phyloP scores from a whole-genome alignment of 2,113 vertebrate species.

The Dolichotis patagonum region DNA sequence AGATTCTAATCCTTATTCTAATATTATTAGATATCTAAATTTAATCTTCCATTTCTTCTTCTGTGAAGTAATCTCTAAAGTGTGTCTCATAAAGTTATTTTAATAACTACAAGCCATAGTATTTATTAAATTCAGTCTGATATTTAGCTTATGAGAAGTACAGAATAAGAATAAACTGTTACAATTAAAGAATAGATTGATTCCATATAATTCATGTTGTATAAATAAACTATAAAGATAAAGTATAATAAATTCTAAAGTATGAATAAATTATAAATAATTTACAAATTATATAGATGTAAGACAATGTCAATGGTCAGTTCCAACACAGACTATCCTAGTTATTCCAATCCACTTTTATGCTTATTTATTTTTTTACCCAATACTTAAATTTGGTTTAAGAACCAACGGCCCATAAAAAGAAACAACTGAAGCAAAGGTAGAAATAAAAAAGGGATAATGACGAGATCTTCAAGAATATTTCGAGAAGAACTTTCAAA shows the following conservation, averaged over 20 bases:
- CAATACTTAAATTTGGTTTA: background rate
- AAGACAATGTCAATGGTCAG: background rate
- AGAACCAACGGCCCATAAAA: background rate
- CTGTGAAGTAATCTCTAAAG: slow-evolving; percentile 5
- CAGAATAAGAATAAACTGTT: background rate
- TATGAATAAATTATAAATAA: background rate
- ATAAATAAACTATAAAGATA: background rate
- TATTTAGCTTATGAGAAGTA: background rate
- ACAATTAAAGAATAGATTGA: background rate
- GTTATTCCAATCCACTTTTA: background rate
- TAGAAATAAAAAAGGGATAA: background rate
- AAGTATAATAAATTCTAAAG: background rate
- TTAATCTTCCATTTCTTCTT: background rate
- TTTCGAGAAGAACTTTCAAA: background rate
- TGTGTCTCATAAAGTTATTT: background rate
- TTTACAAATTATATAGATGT: background rate
- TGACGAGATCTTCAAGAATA: background rate
- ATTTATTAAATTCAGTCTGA: background rate
- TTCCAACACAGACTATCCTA: background rate
- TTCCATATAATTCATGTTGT: background rate
- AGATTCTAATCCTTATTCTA: slow-evolving; percentile 2
- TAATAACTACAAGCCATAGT: background rate
- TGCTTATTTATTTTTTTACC: background rate
- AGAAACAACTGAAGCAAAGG: background rate
- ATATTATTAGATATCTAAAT: background rate